Evolutionary conservation across 35 echinoderm and acorn worm species (phyloP), one percentile per base, ranked within the genome.

Genomic region (Eucidaris tribuloides): DNA sequence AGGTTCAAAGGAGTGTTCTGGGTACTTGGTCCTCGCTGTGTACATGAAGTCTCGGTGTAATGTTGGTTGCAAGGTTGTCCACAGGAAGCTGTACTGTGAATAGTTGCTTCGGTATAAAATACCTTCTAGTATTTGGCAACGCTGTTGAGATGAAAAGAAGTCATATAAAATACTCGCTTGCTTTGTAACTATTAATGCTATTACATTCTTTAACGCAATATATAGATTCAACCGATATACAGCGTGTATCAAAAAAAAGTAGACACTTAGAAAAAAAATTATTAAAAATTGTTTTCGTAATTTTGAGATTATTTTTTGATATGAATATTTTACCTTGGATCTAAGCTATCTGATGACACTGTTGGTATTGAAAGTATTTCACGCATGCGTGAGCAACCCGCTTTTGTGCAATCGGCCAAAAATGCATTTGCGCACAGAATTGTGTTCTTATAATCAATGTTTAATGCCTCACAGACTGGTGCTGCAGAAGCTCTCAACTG

Each of bases 11-110:
- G 55, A 49, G 45, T 86, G 46, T 22, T 79, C 43, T 25, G 96
- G 96, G 37, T 83, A 93, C 41, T 87, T 43, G 33, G 85, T 83
- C 61, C 92, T 79, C 22, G 96, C 88, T 1, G 96, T 85, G 56
- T 99, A 99, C 96, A 99, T 99, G 48, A 99, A 99, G 63, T 99
- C 96, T 27, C 96, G 65, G 83, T 99, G 96, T 29, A 99, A 57
- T 3, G 91, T 65, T 32, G 96, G 96, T 37, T 93, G 91, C 0
- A 93, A 83, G 9, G 90, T 83, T 6, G 96, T 99, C 86, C 91
- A 99, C n/a, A 99, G 62, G 60, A 99, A 99, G 29, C 82, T 86
- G 59, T 90, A 89, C 72, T 99, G 96, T 36, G 78, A 90, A 58
- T 86, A 80, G 38, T 97, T 99, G 61, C 96, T 99, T 18, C 86